A percentile compares a stretch with the other conserved stretches of the same genome.
Conservation (phyloP, 2,888 invertebrate species). For the Sinelater perroti region DNA sequence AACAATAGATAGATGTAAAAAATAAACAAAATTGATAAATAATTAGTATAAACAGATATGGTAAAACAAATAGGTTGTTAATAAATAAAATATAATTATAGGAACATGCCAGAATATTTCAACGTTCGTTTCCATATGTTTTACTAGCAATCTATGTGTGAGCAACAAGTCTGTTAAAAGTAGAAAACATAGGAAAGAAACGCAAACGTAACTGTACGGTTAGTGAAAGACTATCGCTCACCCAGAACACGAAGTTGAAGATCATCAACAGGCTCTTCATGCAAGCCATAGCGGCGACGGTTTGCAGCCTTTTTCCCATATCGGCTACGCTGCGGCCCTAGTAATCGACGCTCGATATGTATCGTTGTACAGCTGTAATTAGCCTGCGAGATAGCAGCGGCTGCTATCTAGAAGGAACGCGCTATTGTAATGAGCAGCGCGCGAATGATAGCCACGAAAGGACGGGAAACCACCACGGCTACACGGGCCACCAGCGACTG, state of each 20-base stretch:
- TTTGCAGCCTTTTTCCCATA: conserved; percentile 80
- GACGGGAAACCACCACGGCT: conserved; percentile 13
- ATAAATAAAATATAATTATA: no score
- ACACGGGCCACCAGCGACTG: conserved; percentile 3
- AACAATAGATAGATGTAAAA: no score
- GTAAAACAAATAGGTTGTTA: no score
- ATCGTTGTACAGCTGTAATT: conserved; percentile 16
- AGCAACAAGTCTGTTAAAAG: no score
- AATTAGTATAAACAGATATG: no score
- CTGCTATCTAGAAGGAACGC: conserved; percentile 10
- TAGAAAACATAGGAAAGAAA: no score
- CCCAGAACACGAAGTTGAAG: conserved; percentile 85
- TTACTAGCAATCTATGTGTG: no score
- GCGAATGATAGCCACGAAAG: conserved; percentile 2
- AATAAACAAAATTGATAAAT: no score
- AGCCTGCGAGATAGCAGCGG: no score
- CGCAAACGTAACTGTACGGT: no score
- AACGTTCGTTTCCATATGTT: no score
- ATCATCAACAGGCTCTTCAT: conserved; percentile 81
- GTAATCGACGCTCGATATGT: conserved; percentile 26
- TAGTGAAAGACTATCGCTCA: conserved; percentile 64
- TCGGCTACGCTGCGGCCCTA: conserved; percentile 1
- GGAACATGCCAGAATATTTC: no score
- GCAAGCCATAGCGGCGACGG: conserved; percentile 78
- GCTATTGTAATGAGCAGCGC: conserved; percentile 15